Conservation (phyloP, 1,140 invertebrate species). For the Conus betulinus region DNA sequence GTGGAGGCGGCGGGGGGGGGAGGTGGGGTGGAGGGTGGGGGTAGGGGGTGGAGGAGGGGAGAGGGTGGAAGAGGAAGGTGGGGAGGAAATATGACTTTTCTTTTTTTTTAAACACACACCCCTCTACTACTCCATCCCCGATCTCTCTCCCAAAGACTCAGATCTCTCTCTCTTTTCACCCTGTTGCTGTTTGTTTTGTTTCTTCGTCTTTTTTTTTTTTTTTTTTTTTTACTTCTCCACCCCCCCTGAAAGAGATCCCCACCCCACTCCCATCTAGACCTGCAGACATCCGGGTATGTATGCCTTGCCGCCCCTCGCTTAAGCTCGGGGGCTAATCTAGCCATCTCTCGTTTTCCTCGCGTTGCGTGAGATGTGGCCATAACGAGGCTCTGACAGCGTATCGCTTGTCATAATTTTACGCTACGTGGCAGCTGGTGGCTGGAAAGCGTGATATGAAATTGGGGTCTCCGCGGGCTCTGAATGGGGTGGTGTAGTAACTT, state of each 20-base stretch:
- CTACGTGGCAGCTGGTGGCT: background rate
- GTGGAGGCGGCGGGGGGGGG: too few species aligned
- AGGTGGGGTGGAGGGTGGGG: too few species aligned
- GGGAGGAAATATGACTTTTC: too few species aligned
- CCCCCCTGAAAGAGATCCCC: background rate
- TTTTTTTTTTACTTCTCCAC: background rate
- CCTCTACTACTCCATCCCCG: too few species aligned
- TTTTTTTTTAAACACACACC: too few species aligned
- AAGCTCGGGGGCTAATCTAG: conserved; percentile 7
- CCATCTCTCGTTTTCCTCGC: background rate
- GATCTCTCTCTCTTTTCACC: too few species aligned
- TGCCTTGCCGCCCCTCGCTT: background rate
- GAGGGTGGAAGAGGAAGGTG: too few species aligned
- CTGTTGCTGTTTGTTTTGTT: too few species aligned
- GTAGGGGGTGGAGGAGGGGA: too few species aligned
- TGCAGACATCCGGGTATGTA: background rate
- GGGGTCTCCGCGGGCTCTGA: background rate
- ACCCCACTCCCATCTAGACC: background rate
- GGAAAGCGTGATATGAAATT: background rate
- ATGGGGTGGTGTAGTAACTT: background rate
- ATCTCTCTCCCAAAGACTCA: too few species aligned
- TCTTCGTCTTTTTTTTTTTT: background rate
- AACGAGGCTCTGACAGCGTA: conserved; percentile 3
- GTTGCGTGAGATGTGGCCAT: conserved; percentile 26
- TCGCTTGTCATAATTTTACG: conserved; percentile 24